Conservation (phyloP, 2,797 vertebrate genomes). For the Otus scops region DNA sequence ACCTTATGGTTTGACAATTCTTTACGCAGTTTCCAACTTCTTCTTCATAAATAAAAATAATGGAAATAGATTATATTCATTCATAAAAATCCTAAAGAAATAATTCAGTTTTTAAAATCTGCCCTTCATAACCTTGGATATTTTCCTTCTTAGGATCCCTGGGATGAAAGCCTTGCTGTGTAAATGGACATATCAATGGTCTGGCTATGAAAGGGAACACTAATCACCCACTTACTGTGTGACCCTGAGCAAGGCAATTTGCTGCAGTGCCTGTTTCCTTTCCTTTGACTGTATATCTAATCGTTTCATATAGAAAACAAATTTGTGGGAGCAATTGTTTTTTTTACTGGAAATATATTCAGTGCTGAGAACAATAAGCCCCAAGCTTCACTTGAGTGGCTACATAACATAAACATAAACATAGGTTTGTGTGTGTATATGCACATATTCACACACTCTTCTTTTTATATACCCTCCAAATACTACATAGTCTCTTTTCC, state of each 20-base stretch:
- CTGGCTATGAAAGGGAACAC: background rate
- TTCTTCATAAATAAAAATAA: background rate
- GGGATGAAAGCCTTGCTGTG: background rate
- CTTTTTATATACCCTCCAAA: accelerated
- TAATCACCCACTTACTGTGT: background rate
- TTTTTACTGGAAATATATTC: background rate
- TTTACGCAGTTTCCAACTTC: background rate
- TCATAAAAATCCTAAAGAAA: background rate
- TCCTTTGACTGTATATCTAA: background rate
- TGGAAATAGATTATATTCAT: background rate
- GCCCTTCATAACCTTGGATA: background rate
- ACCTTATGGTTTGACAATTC: background rate
- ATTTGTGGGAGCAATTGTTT: background rate
- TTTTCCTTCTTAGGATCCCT: background rate
- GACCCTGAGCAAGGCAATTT: background rate
- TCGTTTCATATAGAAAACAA: background rate
- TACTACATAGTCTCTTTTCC: background rate
- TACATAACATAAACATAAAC: no score
- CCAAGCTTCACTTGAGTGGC: accelerated
- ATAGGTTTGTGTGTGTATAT: accelerated
- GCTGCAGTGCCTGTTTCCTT: background rate
- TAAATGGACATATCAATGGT: background rate
- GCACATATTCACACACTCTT: accelerated
- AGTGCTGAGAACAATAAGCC: background rate
- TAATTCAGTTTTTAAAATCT: background rate